Conservation (phyloP, 2,888 invertebrate genomes). For the Sarcophaga rosellei region DNA sequence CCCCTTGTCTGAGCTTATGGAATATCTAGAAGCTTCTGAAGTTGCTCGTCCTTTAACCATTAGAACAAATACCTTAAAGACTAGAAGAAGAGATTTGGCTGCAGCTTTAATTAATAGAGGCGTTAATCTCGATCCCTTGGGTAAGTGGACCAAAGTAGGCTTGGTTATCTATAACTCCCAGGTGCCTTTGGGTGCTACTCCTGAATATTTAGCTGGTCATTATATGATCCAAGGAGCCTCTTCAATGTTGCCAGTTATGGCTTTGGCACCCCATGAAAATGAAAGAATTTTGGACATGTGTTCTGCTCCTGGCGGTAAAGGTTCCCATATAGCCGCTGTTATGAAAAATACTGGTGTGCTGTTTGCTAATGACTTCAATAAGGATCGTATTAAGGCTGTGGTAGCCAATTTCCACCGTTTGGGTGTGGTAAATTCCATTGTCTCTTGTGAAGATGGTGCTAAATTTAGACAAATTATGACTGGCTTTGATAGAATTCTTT, state of each 20-base stretch:
- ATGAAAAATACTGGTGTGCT: constrained; percentile 99
- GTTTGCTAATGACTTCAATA: constrained; percentile 97
- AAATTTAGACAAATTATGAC: constrained; percentile 91
- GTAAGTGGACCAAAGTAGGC: constrained; percentile 99
- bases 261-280: constrained; percentile 97
- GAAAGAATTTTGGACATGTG: constrained; percentile 98
- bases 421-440: constrained; percentile 96
- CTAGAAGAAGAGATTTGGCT: constrained; percentile 94
- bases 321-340: constrained; percentile 97
- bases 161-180: constrained; percentile 97
- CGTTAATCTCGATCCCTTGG: constrained; percentile 98
- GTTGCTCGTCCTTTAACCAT: constrained; percentile 95
- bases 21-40: constrained; percentile 98
- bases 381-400: constrained; percentile 93
- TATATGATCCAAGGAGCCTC: constrained; percentile 98
- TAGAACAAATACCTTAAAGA: constrained; percentile 96
- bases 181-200: constrained; percentile 98
- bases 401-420: constrained; percentile 98
- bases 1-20: constrained; percentile 91
- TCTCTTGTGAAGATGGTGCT: constrained; percentile 94
- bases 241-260: constrained; percentile 98
- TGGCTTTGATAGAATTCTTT: constrained; percentile 96
- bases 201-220: constrained; percentile 99
- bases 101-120: constrained; percentile 97
- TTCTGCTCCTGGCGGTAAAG: constrained; percentile 99